These are phyloP conservation scores for Sminthurinus signatus DNA, from an alignment of 1,140 invertebrate genomes.

Conservation along the genomic window DNA sequence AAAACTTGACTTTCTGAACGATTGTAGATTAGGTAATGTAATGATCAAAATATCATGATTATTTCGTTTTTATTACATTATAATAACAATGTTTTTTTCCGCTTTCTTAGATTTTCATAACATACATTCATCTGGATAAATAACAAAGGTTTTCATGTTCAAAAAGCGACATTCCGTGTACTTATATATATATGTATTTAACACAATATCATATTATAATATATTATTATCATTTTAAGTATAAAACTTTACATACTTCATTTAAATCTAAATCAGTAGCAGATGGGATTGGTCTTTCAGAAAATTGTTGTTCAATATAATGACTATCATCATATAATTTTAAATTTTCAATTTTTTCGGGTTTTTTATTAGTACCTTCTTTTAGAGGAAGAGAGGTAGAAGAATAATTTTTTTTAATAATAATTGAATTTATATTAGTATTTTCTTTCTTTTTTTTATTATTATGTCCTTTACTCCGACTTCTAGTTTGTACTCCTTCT, in stretches of 20 bases:
- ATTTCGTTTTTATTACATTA: too few relatives aligned
- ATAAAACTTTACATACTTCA: constrained; percentile 31
- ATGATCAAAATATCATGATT: too few relatives aligned
- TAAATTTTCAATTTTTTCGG: background rate
- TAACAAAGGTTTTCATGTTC: too few relatives aligned
- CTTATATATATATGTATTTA: too few relatives aligned
- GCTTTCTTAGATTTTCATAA: background rate
- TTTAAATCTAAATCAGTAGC: constrained; percentile 34
- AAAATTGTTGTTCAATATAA: background rate
- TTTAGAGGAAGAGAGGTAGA: too few relatives aligned
- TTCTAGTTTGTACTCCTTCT: background rate
- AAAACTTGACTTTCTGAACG: too few relatives aligned
- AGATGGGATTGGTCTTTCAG: constrained; percentile 20
- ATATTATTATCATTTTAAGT: constrained; percentile 5
- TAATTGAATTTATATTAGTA: background rate
- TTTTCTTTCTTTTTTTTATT: background rate
- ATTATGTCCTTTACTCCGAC: background rate
- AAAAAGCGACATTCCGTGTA: too few relatives aligned
- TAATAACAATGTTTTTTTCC: background rate
- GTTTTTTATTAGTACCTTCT: background rate
- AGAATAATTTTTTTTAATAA: too few relatives aligned
- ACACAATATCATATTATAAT: too few relatives aligned
- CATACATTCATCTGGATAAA: too few relatives aligned
- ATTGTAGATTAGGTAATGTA: too few relatives aligned
- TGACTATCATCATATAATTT: constrained; percentile 11